Base-by-base conservation (phyloP, 1,140 invertebrate species). In the Coelopa frigida region DNA sequence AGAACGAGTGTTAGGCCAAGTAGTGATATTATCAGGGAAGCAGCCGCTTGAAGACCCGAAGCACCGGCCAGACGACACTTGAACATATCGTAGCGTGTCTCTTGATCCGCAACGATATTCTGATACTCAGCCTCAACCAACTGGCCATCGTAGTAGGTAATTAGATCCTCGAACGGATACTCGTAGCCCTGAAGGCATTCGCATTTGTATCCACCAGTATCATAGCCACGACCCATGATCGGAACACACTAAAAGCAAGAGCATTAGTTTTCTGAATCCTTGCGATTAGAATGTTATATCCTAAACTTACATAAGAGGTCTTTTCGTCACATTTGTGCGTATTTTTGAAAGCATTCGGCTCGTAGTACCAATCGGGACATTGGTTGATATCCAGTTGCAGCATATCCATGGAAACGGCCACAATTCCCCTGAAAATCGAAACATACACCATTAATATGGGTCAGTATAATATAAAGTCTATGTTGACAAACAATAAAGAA, bases 161-260 rank as follows among this genome's bases (percentile, higher is more conserved):
- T 94, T 4, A 79, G 73, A 72, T 94, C 92, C 72, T 95, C 92
- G 67, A 93, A 97, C 1, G 94, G 93, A 77, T 97, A 98, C 67
- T 98, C 95, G 62, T 83, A 98, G 20, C 94, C 94, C 74, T 98
- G 94, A 42, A 89, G 82, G 64, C 94, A 98, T 68, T 97, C 93
- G 71, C 95, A 98, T 73, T 98, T 98, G 73, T 98, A 98, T n/a
- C 91, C 91, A 40, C 94, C 94, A 11, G 82, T 81, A 52, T 92
- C 84, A 68, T 90, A 95, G 36, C 89, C 88, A 66, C 91, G 78
- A 12, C 93, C 92, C 54, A 88, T 78, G 49, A 97, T 87, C 11
- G 93, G 91, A 17, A 95, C 88, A 70, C 94, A 98, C 91, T 96
- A 78, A 78, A 53, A 50, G 35, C 1, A 38, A n/a, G 29, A 29